Percentiles rank a stretch among this genome's conserved stretches.
phyloP scores from a whole-genome alignment of 2,888 invertebrate genomes.

The Drosophila atripex region DNA sequence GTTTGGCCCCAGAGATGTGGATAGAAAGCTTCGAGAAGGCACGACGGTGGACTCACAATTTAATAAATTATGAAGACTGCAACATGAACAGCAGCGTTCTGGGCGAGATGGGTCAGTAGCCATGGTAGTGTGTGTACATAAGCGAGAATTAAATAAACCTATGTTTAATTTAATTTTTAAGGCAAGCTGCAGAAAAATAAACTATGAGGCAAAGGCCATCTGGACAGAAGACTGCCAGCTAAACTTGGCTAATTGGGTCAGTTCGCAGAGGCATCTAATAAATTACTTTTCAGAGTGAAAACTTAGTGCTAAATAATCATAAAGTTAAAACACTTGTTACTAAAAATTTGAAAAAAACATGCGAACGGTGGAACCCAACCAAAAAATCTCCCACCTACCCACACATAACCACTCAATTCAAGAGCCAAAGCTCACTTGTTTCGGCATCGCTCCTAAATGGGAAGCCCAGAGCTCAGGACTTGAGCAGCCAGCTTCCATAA shows the following conservation, averaged over 20 bases:
- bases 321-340: no score
- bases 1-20: slow-evolving; percentile 14
- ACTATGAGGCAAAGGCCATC: slow-evolving; percentile 47
- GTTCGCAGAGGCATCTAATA: slow-evolving; percentile 37
- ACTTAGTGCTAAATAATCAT: background rate
- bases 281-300: background rate
- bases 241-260: slow-evolving; percentile 66
- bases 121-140: slow-evolving; percentile 32
- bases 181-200: slow-evolving; percentile 29
- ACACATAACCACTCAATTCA: slow-evolving; percentile 1
- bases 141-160: slow-evolving; percentile 71
- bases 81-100: slow-evolving; percentile 34
- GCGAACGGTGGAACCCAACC: background rate
- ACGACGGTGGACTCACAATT: slow-evolving; percentile 41
- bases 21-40: slow-evolving; percentile 12
- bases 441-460: slow-evolving; percentile 2
- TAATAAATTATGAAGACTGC: slow-evolving; percentile 61
- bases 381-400: background rate
- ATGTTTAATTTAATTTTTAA: slow-evolving; percentile 72
- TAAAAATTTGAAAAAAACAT: no score
- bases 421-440: slow-evolving; percentile 27
- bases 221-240: slow-evolving; percentile 13
- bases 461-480: slow-evolving; percentile 20
- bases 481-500: slow-evolving; percentile 46
- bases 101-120: background rate